These are phyloP conservation scores for Philonicus albiceps DNA, from an alignment of 2,888 invertebrate species.

Conservation along the genomic window DNA sequence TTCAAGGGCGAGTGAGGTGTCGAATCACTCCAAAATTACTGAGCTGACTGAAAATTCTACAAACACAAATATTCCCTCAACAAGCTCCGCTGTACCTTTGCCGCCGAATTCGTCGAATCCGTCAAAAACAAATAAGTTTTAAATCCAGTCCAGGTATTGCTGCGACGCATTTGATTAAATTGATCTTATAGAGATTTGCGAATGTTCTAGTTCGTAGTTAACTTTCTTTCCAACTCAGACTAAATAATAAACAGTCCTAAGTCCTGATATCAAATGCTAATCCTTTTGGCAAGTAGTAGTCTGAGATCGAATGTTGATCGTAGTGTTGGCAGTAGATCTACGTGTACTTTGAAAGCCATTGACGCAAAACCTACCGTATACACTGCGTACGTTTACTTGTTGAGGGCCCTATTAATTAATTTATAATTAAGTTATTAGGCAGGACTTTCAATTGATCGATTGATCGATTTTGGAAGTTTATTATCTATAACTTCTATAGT, in stretches of 20 bases:
- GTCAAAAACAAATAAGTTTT: constrained; percentile 59
- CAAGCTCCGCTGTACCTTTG: constrained; percentile 15
- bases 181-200: constrained; percentile 4
- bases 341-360: neutral
- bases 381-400: neutral
- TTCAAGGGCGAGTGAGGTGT: constrained; percentile 61
- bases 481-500: neutral
- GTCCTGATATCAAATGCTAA: neutral
- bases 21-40: constrained; percentile 60
- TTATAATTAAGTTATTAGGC: neutral
- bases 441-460: neutral
- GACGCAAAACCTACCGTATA: neutral
- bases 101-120: constrained; percentile 41
- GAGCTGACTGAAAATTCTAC: constrained; percentile 49
- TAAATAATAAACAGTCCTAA: neutral
- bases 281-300: neutral
- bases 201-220: neutral
- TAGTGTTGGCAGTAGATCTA: neutral
- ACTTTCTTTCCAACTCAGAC: neutral
- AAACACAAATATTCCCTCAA: constrained; percentile 35
- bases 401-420: neutral
- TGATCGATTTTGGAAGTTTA: neutral
- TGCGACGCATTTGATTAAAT: neutral
- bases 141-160: constrained; percentile 23
- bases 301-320: neutral